Conservation (phyloP, 2,113 vertebrate species). For the Fulmarus glacialis region DNA sequence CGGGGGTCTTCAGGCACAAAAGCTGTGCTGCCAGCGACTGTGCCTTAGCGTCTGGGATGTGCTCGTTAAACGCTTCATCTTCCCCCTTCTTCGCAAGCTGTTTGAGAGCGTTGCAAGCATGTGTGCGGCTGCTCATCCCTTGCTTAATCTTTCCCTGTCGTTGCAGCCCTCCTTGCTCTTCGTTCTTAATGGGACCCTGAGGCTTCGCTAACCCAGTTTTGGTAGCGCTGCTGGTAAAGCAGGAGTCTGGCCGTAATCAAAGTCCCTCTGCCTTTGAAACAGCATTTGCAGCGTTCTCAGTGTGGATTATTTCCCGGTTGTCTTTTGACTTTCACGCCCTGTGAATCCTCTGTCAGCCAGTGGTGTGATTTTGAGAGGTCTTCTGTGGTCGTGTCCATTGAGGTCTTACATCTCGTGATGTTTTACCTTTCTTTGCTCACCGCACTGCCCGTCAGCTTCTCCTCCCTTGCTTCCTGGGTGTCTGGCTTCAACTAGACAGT, state of each 20-base stretch:
- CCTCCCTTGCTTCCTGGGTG: background rate
- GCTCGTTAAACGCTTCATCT: background rate
- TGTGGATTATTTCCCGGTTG: background rate
- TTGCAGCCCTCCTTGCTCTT: background rate
- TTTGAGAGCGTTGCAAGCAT: background rate
- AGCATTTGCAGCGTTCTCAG: rapidly evolving
- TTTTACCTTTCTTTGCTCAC: background rate
- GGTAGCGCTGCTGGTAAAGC: background rate
- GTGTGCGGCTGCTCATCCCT: background rate
- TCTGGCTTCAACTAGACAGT: background rate
- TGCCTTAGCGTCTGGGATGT: background rate
- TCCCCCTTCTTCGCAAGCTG: background rate
- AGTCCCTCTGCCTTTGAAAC: background rate
- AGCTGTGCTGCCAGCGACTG: background rate
- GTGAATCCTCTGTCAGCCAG: background rate
- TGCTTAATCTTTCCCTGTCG: background rate
- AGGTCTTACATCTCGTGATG: rapidly evolving
- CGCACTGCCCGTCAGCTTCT: rapidly evolving
- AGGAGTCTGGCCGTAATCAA: background rate
- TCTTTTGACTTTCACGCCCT: background rate
- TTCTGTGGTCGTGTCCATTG: rapidly evolving
- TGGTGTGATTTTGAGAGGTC: background rate
- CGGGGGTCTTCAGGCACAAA: background rate
- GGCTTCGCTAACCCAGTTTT: conserved; percentile 53
- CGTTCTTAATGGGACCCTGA: conserved; percentile 26